Evolutionary conservation across 2,888 invertebrate species (phyloP), one percentile per base, ranked within the genome.

Genomic region (Pollenia amentaria): DNA sequence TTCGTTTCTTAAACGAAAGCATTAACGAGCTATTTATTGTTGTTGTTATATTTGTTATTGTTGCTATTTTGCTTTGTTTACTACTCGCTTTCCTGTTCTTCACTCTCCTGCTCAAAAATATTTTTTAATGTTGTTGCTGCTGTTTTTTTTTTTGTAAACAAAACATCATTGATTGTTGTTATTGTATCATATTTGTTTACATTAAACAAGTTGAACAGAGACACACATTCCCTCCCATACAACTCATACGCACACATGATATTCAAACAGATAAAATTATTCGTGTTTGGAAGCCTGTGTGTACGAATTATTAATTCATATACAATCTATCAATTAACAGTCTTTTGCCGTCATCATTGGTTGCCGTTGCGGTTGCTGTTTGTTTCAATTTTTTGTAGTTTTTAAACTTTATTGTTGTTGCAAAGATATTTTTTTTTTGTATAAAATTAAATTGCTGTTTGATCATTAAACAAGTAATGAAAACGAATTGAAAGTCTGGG

Each of bases 311-410:
- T 53, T 82, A 62, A 62, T 82, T 64, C n/a, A 46, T 85, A 75
- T 75, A 76, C 55, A 70, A 85, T 83, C 70, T 48, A 86, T 78
- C 82, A 86, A 86, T 86, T 86, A 86, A 78, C n/a, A 85, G 75
- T 55, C 14, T 72, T 73, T 80, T 72, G 72, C 29, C 64, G 80
- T 80, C 80, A 73, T 53, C 64, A 70, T 18, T 51, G 69, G 69
- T 67, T 80, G 48, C 9, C 60, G 57, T 60, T 64, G 40, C 9
- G 64, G 75, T 64, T 55, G 21, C 16, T 29, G 29, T 29, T 65
- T 83, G 60, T 60, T 57, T 38, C 16, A 42, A 53, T 53, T 11
- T n/a, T 42, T 42, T 21, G 48, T 69, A 29, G 55, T 55, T 80
- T 44, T 42, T 42, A 65, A 53, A 64, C 29, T 44, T 53, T 77